phyloP scores from a whole-genome alignment of 2,797 vertebrate genomes.

The Halcyon chelicuti region DNA sequence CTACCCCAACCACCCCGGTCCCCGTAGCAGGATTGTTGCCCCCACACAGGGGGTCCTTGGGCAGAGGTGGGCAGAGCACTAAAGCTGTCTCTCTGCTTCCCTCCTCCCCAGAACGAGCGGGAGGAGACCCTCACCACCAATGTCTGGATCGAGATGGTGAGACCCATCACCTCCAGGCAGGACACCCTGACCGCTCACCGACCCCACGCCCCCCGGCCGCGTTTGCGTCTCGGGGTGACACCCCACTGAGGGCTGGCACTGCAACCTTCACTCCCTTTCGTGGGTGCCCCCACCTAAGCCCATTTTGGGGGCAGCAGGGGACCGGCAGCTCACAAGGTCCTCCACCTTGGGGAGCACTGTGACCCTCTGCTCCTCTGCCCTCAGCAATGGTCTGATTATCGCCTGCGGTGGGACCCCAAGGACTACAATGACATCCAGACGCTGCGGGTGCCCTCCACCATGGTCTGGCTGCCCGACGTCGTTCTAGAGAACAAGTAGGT shows the following conservation, averaged over 20 bases:
- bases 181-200: background rate
- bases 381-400: slow-evolving; percentile 93
- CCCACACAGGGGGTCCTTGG: background rate
- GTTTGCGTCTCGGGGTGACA: background rate
- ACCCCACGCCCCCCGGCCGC: fast-evolving
- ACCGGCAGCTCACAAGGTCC: background rate
- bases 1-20: fast-evolving
- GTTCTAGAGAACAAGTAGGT: slow-evolving; percentile 90
- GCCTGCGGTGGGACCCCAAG: slow-evolving; percentile 87
- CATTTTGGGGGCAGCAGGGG: background rate
- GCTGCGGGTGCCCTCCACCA: slow-evolving; percentile 89
- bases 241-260: background rate
- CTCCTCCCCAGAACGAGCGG: slow-evolving; percentile 86
- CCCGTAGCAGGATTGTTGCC: fast-evolving
- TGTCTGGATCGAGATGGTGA: slow-evolving; percentile 97
- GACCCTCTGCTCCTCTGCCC: background rate
- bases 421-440: slow-evolving; percentile 84
- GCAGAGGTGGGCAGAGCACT: background rate
- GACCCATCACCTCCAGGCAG: background rate
- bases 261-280: background rate
- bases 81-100: background rate
- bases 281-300: background rate
- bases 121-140: slow-evolving; percentile 94
- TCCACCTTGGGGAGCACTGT: fast-evolving
- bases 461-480: slow-evolving; percentile 92